Base-by-base conservation (phyloP, 1,140 invertebrate genomes). In the Octopus sinensis region DNA sequence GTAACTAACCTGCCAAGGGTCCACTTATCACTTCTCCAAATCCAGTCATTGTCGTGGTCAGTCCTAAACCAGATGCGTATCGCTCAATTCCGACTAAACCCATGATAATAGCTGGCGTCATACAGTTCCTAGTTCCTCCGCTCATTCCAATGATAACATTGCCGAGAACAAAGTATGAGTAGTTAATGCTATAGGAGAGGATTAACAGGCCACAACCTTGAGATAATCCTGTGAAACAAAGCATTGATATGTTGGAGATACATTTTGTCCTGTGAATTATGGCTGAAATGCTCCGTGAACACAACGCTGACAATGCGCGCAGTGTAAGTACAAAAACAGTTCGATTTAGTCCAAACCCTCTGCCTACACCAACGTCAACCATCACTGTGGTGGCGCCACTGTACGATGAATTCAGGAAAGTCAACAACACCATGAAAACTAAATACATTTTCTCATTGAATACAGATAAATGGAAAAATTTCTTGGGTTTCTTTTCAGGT, bases 371-470 rank as follows among this genome's bases (percentile, higher is more conserved):
- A 13, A 73, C 68, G 68, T 73, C 68, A 5, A 73, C 68, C 7
- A 13, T 73, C 17, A 73, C 13, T 13, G 68, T 73, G 17, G 68
- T 10, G 6, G 30, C 68, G 3, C 17, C 68, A 13, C 68, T 73
- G 13, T 12, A 73, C 17, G 17, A 73, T 5, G 68, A 73, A 23
- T 73, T 73, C 13, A 73, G 68, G 5, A 73, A 73, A 73, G 68
- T 73, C 6, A 73, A 23, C 7, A 23, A 73, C 17, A 73, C 9
- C 17, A 73, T 73, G 17, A 73, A 17, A 13, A 73, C 5, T 9
- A 73, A 23, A 17, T 73, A 73, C 68, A 73, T 73, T 17, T 73
- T 73, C 68, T 73, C 68, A n/a, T 13, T 73, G 68, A 73, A 73
- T 5, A 73, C 30, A 12, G 68, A 73, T n/a, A 73, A 73, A 73